Evolutionary conservation across 2,113 vertebrate genomes (phyloP).

Genomic region (Solea solea): DNA sequence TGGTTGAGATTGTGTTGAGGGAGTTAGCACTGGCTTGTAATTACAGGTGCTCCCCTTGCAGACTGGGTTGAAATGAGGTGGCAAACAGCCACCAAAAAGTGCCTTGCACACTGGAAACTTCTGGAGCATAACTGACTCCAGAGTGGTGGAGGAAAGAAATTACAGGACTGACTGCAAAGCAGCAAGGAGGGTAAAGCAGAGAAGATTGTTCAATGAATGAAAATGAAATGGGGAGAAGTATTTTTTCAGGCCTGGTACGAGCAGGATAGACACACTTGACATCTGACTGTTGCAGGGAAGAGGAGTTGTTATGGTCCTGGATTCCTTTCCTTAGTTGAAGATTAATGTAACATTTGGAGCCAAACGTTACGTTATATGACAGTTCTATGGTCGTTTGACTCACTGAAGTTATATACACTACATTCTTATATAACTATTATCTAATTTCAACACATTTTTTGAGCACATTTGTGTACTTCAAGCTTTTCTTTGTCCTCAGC

Average conservation of each 20-base stretch:
- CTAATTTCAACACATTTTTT: neutral
- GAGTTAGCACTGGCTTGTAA: slow-evolving; percentile 83
- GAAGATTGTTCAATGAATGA: neutral
- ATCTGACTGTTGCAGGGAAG: slow-evolving; percentile 4
- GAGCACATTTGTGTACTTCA: neutral
- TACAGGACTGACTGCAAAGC: neutral
- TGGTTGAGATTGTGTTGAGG: slow-evolving; percentile 81
- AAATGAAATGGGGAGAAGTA: neutral
- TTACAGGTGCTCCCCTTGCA: slow-evolving; percentile 74
- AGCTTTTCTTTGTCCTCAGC: slow-evolving; percentile 15
- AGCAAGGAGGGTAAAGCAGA: slow-evolving; percentile 1
- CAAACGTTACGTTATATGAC: too few relatives aligned
- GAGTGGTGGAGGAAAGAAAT: slow-evolving; percentile 8
- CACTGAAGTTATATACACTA: too few relatives aligned
- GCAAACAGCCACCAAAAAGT: slow-evolving; percentile 55
- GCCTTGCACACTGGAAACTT: slow-evolving; percentile 36
- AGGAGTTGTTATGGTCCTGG: neutral
- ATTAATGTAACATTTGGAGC: neutral
- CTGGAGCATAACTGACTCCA: neutral
- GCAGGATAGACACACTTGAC: slow-evolving; percentile 32
- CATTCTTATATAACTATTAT: neutral
- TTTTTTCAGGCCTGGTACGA: slow-evolving; percentile 3
- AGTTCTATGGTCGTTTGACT: too few relatives aligned
- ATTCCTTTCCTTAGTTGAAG: neutral
- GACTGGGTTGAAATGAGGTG: slow-evolving; percentile 67